Evolutionary conservation across 53 echinoderm and acorn worm species (phyloP).

Genomic region (Henricia sp.): DNA sequence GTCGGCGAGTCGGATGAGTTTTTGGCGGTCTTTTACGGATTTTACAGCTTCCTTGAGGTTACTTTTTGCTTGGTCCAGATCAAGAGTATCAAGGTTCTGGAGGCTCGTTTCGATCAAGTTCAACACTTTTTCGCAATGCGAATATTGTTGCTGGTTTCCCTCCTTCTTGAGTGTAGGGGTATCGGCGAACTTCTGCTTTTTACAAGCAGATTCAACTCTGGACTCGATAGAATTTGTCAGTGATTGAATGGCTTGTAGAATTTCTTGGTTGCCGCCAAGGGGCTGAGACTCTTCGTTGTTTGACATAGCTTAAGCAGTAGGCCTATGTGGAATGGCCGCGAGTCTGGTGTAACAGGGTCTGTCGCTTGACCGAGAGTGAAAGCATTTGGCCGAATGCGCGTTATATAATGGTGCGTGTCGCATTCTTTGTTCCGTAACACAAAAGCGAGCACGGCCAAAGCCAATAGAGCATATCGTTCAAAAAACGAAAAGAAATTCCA

Average conservation of each 20-base stretch:
- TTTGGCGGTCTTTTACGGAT: not conserved
- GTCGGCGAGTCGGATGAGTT: constrained; percentile 10
- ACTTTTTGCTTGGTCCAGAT: not conserved
- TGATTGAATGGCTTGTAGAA: not conserved
- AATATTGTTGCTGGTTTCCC: constrained; percentile 4
- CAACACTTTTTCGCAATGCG: not conserved
- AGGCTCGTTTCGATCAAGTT: not conserved
- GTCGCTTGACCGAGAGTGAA: constrained; percentile 12
- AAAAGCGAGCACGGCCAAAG: not conserved
- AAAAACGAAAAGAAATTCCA: no score
- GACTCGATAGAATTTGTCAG: constrained; percentile 3
- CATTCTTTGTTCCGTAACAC: not conserved
- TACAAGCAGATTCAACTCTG: not conserved
- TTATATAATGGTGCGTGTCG: not conserved
- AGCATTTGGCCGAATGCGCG: not conserved
- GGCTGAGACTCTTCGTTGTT: not conserved
- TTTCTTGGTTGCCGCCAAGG: not conserved
- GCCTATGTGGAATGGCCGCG: not conserved
- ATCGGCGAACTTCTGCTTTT: not conserved
- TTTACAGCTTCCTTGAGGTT: not conserved
- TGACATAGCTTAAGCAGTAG: not conserved
- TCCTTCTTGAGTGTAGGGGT: not conserved
- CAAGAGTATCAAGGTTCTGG: not conserved
- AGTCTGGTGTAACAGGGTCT: constrained; percentile 14
- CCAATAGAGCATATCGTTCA: not conserved